Conservation (phyloP, 2,888 invertebrate genomes). For the Lycia hirtaria region DNA sequence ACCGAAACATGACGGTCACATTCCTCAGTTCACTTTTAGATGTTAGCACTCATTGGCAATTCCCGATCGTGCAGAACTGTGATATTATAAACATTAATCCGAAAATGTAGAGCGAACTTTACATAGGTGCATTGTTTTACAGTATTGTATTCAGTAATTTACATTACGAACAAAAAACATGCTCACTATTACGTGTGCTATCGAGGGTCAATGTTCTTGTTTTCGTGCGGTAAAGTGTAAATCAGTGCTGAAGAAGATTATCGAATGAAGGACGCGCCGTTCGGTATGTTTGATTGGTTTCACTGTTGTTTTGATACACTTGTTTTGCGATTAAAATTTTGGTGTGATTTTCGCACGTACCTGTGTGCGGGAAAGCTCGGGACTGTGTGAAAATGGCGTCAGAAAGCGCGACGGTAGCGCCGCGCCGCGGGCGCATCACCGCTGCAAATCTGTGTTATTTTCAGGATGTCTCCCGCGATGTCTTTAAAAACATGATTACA, state of each 20-base stretch:
- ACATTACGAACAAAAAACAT: conserved; percentile 80
- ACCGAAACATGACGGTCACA: conserved; percentile 84
- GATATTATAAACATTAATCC: conserved; percentile 44
- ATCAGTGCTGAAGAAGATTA: conserved; percentile 26
- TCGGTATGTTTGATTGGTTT: conserved; percentile 37
- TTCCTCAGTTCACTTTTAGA: conserved; percentile 76
- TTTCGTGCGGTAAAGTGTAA: conserved; percentile 51
- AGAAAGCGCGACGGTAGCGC: conserved; percentile 71
- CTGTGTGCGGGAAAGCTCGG: conserved; percentile 81
- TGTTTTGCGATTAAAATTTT: conserved; percentile 38
- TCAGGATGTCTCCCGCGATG: conserved; percentile 85
- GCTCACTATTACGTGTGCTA: conserved; percentile 80
- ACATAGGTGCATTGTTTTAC: conserved; percentile 49
- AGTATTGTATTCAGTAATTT: conserved; percentile 66
- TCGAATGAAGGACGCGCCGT: conserved; percentile 19
- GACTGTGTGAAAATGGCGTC: conserved; percentile 83
- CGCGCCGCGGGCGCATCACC: conserved; percentile 75
- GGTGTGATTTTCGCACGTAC: conserved; percentile 63
- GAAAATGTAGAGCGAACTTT: conserved; percentile 47
- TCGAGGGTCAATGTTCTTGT: conserved; percentile 76
- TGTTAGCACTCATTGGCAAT: conserved; percentile 70
- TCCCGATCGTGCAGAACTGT: conserved; percentile 44
- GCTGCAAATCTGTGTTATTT: conserved; percentile 81
- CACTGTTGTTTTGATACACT: conserved; percentile 39
- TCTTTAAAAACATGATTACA: conserved; percentile 72